Percentiles rank a stretch among this genome's conserved stretches.
Evolutionary conservation across 2,888 invertebrate species (phyloP).

Genomic region (Boloria selene): DNA sequence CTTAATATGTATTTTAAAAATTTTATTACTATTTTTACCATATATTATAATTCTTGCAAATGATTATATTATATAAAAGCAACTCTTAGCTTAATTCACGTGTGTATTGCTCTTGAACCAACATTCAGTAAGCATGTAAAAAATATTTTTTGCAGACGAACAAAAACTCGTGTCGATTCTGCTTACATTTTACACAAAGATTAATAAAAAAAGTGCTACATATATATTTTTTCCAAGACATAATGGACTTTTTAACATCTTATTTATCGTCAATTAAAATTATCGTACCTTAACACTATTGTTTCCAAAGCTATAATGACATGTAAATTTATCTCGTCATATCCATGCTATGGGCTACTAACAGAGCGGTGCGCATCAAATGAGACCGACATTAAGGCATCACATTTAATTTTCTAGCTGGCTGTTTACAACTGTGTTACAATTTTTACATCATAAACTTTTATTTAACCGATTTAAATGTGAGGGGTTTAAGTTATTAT

Average conservation of each 20-base stretch:
- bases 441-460: constrained; percentile 72
- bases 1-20: too few relatives aligned
- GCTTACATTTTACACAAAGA: background rate
- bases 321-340: constrained; percentile 18
- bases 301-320: background rate
- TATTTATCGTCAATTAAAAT: too few relatives aligned
- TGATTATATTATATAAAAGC: too few relatives aligned
- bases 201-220: too few relatives aligned
- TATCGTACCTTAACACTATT: background rate
- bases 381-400: constrained; percentile 55
- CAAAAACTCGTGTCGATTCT: too few relatives aligned
- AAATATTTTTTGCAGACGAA: background rate
- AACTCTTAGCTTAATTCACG: too few relatives aligned
- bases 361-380: constrained; percentile 57
- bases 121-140: background rate
- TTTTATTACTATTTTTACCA: too few relatives aligned
- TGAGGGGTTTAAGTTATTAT: background rate
- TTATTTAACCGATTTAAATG: constrained; percentile 51
- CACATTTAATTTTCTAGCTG: constrained; percentile 74
- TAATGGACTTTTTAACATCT: too few relatives aligned
- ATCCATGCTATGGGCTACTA: constrained; percentile 24
- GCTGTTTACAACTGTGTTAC: constrained; percentile 77
- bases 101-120: too few relatives aligned
- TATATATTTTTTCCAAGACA: too few relatives aligned
- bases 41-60: too few relatives aligned